phyloP scores from a whole-genome alignment of 1,140 invertebrate genomes.

The Lepidostoma basale region DNA sequence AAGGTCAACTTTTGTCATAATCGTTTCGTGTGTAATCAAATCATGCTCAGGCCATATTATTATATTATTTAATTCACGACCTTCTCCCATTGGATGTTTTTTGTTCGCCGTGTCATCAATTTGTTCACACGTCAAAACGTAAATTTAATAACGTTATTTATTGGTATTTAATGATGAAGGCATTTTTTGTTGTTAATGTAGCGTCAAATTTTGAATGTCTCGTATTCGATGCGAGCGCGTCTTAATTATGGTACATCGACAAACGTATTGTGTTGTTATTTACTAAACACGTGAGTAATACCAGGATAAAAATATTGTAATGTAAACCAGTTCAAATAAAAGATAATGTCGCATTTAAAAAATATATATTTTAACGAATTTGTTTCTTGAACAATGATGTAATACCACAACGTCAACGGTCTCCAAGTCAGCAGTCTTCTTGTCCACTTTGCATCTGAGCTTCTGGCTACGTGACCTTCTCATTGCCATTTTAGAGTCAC shows the following conservation, averaged over 20 bases:
- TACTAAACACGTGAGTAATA: too few relatives aligned
- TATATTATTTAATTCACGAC: background rate
- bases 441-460: too few relatives aligned
- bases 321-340: too few relatives aligned
- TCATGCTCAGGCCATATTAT: background rate
- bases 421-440: too few relatives aligned
- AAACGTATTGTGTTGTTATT: too few relatives aligned
- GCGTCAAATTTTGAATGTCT: background rate
- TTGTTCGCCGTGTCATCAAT: constrained; percentile 2
- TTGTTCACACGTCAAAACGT: constrained; percentile 19
- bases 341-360: too few relatives aligned
- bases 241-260: background rate
- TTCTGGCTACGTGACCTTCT: too few relatives aligned
- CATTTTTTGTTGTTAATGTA: background rate
- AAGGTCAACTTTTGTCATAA: constrained; percentile 1
- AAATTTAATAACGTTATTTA: constrained; percentile 14
- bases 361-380: too few relatives aligned
- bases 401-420: too few relatives aligned
- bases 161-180: constrained; percentile 5
- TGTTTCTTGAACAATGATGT: too few relatives aligned
- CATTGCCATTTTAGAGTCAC: too few relatives aligned
- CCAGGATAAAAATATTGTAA: too few relatives aligned
- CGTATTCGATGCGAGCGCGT: background rate
- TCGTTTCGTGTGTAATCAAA: background rate
- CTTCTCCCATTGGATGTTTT: background rate